phyloP scores from a whole-genome alignment of 2,113 vertebrate species.

The Tupaia tana region DNA sequence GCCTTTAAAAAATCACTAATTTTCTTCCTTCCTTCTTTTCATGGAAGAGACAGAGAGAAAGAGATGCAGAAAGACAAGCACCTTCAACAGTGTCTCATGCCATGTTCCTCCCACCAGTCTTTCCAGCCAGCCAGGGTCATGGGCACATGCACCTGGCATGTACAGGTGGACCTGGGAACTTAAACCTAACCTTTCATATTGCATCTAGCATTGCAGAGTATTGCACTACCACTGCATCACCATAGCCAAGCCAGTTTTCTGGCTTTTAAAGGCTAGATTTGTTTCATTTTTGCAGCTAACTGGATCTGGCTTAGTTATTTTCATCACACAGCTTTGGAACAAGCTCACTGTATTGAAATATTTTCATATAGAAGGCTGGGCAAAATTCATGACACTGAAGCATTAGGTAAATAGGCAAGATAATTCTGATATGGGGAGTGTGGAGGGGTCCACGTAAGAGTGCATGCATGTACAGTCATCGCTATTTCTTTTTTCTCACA shows the following conservation, averaged over 20 bases:
- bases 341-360: neutral
- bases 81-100: too few relatives aligned
- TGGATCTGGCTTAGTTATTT: slow-evolving; percentile 37
- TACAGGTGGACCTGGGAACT: too few relatives aligned
- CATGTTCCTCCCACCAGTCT: too few relatives aligned
- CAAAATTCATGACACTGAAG: neutral
- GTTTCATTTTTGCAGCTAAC: neutral
- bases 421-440: neutral
- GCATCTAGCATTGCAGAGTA: too few relatives aligned
- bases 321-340: slow-evolving; percentile 26
- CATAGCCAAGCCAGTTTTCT: neutral
- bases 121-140: too few relatives aligned
- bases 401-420: slow-evolving; percentile 12
- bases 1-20: neutral
- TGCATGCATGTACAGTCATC: neutral
- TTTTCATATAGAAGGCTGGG: neutral
- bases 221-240: too few relatives aligned
- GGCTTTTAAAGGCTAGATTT: neutral
- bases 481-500: slow-evolving; percentile 14
- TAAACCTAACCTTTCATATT: too few relatives aligned
- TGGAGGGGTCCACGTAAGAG: neutral
- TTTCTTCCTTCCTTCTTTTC: too few relatives aligned
- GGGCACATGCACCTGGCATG: too few relatives aligned
- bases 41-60: too few relatives aligned
- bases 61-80: too few relatives aligned